phyloP scores from a whole-genome alignment of 2,888 invertebrate species.

The Melinopterus prodromus region DNA sequence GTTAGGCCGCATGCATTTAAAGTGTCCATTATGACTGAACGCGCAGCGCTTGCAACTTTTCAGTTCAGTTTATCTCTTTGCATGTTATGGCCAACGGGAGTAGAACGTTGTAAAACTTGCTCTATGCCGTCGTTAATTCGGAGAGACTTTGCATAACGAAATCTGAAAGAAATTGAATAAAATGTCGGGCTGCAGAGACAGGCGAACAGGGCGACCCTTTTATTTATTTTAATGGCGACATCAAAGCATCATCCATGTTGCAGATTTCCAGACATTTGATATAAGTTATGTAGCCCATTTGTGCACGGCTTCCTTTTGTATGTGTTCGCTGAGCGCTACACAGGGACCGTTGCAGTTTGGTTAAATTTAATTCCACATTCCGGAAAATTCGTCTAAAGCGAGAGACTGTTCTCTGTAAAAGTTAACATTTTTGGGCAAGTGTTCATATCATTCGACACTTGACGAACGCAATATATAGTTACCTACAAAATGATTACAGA shows the following conservation, averaged over 20 bases:
- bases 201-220: neutral
- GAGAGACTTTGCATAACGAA: neutral
- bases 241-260: neutral
- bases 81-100: no score
- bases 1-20: neutral
- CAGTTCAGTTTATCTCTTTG: no score
- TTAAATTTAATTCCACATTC: conserved; percentile 4
- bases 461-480: neutral
- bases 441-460: neutral
- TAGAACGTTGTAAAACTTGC: neutral
- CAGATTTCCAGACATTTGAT: neutral
- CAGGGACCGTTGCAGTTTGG: neutral
- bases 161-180: neutral
- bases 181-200: neutral
- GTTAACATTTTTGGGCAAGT: neutral
- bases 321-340: neutral
- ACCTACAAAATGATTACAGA: neutral
- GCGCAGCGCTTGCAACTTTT: neutral
- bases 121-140: neutral
- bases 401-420: neutral
- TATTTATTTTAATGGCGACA: neutral
- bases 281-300: neutral
- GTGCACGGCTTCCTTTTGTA: neutral
- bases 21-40: neutral
- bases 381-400: neutral